These are phyloP conservation scores for Cecidostiba fungosa DNA, from an alignment of 2,888 invertebrate genomes.

Conservation along the genomic window DNA sequence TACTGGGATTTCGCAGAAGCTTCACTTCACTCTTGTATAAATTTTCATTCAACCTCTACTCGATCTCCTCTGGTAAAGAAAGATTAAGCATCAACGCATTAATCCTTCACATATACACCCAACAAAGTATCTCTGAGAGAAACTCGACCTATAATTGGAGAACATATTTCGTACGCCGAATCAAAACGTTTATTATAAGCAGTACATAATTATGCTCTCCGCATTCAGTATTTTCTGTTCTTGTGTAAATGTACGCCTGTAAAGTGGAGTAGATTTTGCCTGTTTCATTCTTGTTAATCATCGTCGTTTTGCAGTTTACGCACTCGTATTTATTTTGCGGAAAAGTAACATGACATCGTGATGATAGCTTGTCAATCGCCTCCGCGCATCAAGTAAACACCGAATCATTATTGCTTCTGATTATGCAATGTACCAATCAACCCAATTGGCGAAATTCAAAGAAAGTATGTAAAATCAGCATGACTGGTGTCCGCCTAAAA, in stretches of 20 bases:
- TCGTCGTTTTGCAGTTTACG: too few species aligned
- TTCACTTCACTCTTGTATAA: not conserved
- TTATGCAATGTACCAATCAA: too few species aligned
- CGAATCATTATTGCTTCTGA: too few species aligned
- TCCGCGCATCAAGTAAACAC: too few species aligned
- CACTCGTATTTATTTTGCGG: too few species aligned
- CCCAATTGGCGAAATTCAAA: not conserved
- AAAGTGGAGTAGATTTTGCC: too few species aligned
- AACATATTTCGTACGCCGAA: not conserved
- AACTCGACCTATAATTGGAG: not conserved
- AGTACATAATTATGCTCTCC: not conserved
- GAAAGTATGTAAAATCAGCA: not conserved
- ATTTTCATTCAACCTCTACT: conserved; percentile 1
- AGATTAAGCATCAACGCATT: not conserved
- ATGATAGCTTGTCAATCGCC: too few species aligned
- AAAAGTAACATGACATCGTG: too few species aligned
- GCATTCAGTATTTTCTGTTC: not conserved
- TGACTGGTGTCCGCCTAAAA: not conserved
- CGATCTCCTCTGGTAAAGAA: not conserved
- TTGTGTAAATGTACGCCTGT: not conserved
- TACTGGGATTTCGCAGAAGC: not conserved
- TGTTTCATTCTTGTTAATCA: too few species aligned
- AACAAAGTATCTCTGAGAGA: not conserved
- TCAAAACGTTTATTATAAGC: not conserved
- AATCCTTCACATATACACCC: not conserved